A percentile compares a stretch with the other conserved stretches of the same genome.
phyloP scores from a whole-genome alignment of 2,797 vertebrate species.

The Novumbra hubbsi region DNA sequence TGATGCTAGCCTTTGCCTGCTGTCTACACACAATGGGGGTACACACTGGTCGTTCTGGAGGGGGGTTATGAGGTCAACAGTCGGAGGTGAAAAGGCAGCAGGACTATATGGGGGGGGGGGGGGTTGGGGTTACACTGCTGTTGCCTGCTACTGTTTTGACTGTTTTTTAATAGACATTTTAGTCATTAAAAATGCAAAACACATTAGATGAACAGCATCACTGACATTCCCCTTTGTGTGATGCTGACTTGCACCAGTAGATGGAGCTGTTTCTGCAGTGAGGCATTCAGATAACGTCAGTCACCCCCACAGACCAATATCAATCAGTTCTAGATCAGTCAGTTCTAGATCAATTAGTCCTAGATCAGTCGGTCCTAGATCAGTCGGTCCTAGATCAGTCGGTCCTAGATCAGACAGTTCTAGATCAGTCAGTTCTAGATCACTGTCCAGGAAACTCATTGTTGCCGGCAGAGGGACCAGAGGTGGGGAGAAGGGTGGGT shows the following conservation, averaged over 20 bases:
- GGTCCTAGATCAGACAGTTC: too few species aligned
- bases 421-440: background rate
- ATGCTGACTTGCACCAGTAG: slow-evolving; percentile 50
- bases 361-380: too few species aligned
- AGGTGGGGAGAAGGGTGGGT: background rate
- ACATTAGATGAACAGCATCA: slow-evolving; percentile 31
- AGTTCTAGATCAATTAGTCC: too few species aligned
- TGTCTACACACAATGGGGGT: slow-evolving; percentile 52
- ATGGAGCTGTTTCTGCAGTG: slow-evolving; percentile 52
- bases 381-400: too few species aligned
- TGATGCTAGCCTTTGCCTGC: slow-evolving; percentile 49
- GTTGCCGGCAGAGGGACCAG: background rate
- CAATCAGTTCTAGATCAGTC: too few species aligned
- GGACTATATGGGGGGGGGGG: background rate
- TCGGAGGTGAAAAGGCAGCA: slow-evolving; percentile 18
- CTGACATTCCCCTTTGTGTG: slow-evolving; percentile 29
- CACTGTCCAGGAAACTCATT: background rate
- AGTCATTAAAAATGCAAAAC: slow-evolving; percentile 54
- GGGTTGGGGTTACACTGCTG: slow-evolving; percentile 20
- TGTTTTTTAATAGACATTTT: slow-evolving; percentile 48
- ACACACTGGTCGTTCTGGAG: slow-evolving; percentile 31
- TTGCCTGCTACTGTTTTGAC: slow-evolving; percentile 48
- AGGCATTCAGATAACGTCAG: slow-evolving; percentile 3
- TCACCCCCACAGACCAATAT: too few species aligned
- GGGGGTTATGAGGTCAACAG: slow-evolving; percentile 16